A percentile compares a stretch with the other conserved stretches of the same genome.
Evolutionary conservation across 1,140 invertebrate species (phyloP).

Genomic region (Drosophila ironensis): DNA sequence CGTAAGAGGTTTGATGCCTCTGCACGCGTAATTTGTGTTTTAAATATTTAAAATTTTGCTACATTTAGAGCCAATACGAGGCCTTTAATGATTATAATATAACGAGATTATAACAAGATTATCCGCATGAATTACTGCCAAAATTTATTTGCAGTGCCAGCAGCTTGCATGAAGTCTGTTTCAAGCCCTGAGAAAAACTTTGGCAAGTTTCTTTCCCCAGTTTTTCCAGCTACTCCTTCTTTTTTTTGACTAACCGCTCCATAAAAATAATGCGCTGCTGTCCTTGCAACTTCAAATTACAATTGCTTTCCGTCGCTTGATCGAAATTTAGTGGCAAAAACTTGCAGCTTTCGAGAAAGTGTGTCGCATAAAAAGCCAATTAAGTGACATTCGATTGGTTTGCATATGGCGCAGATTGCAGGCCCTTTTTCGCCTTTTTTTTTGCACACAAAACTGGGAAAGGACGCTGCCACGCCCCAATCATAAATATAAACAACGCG

Average conservation of each 20-base stretch:
- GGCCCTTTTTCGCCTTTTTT: no score
- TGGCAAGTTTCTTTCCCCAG: conserved; percentile 29
- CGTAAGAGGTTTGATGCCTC: no score
- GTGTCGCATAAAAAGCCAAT: conserved; percentile 54
- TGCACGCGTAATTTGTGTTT: no score
- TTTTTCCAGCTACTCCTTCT: conserved; percentile 19
- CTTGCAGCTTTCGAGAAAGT: conserved; percentile 35
- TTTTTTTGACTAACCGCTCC: conserved; percentile 51
- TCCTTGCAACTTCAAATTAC: conserved; percentile 64
- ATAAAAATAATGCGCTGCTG: conserved; percentile 65
- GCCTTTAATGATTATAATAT: no score
- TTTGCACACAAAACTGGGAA: background rate
- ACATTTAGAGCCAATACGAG: no score
- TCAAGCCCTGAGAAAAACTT: conserved; percentile 26
- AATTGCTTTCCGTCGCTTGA: conserved; percentile 40
- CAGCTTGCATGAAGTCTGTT: conserved; percentile 2
- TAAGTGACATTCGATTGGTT: conserved; percentile 68
- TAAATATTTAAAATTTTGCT: no score
- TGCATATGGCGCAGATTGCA: conserved; percentile 26
- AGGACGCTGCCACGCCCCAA: conserved; percentile 43
- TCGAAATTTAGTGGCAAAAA: conserved; percentile 53
- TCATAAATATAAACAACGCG: conserved; percentile 56
- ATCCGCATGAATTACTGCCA: background rate
- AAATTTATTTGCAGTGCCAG: background rate
- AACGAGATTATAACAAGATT: background rate